These are phyloP conservation scores for Rhyzopertha dominica DNA, from an alignment of 1,140 invertebrate genomes.

Conservation along the genomic window DNA sequence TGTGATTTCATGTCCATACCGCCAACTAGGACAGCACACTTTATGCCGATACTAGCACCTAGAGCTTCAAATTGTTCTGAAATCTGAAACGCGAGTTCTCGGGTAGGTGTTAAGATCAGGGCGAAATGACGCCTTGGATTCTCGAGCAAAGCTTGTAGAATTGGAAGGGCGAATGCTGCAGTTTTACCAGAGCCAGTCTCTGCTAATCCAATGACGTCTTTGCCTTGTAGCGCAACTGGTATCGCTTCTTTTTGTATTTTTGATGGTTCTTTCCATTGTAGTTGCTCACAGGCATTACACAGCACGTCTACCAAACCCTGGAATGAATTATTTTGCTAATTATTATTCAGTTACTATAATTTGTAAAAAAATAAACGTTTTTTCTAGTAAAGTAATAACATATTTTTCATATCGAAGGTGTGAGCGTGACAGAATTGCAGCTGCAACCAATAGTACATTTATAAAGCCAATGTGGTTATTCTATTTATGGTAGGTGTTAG, in stretches of 20 bases:
- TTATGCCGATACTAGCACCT: constrained; percentile 80
- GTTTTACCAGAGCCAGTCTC: constrained; percentile 99
- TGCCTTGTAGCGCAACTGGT: constrained; percentile 83
- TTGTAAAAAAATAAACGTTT: constrained; percentile 25
- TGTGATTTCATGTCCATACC: constrained; percentile 98
- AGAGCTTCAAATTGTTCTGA: constrained; percentile 94
- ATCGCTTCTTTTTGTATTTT: constrained; percentile 94
- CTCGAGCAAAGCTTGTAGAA: constrained; percentile 84
- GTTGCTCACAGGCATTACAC: constrained; percentile 82
- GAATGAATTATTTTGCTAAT: constrained; percentile 24
- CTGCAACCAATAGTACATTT: too few relatives aligned
- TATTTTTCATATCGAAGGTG: too few relatives aligned
- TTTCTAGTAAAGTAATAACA: too few relatives aligned
- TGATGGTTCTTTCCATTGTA: constrained; percentile 92
- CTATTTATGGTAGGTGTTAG: too few relatives aligned
- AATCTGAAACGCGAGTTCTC: constrained; percentile 96
- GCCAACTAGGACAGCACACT: constrained; percentile 93
- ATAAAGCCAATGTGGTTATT: too few relatives aligned
- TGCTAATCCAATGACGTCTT: constrained; percentile 93
- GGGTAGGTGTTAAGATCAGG: constrained; percentile 89
- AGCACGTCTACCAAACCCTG: constrained; percentile 89
- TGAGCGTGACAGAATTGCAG: too few relatives aligned
- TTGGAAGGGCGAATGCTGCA: constrained; percentile 93
- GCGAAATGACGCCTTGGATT: constrained; percentile 93
- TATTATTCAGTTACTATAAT: neutral